Percentiles rank a stretch among this genome's conserved stretches.
These are phyloP conservation scores for Pygathrix nemaeus DNA, from an alignment of 2,113 vertebrate genomes.

Conservation along the genomic window DNA sequence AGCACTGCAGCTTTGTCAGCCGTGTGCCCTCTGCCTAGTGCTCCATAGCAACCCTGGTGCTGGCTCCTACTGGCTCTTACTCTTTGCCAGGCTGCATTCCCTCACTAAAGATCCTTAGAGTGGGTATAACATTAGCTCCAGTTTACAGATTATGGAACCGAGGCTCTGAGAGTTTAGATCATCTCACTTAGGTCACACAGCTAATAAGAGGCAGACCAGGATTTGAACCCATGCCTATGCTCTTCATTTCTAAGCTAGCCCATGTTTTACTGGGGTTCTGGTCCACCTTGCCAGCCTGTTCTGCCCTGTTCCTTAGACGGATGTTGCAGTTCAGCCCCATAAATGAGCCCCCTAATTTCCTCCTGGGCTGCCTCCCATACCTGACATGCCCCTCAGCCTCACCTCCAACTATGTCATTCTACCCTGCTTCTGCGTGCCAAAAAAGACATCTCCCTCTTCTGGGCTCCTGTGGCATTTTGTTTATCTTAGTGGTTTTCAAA, in stretches of 20 bases:
- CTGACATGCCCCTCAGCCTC: background rate
- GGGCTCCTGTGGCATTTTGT: background rate
- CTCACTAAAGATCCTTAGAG: background rate
- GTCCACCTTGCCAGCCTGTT: background rate
- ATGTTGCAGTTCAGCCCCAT: background rate
- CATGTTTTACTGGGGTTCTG: background rate
- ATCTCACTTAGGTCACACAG: background rate
- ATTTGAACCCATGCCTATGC: background rate
- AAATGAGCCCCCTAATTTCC: background rate
- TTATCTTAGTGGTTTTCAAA: background rate
- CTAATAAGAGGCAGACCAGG: background rate
- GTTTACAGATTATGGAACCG: background rate
- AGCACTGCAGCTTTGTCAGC: background rate
- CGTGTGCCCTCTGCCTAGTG: fast-evolving
- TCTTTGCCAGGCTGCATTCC: background rate
- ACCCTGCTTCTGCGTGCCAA: background rate
- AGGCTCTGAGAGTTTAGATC: background rate
- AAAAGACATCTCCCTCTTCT: background rate
- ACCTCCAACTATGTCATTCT: background rate
- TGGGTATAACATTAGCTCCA: background rate
- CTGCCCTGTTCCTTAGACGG: background rate
- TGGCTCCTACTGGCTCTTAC: background rate
- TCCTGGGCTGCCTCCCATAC: background rate
- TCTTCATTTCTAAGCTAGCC: background rate
- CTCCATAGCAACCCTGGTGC: background rate